Conservation (phyloP, 2,888 invertebrate genomes). For the Drosophila prostipennis region DNA sequence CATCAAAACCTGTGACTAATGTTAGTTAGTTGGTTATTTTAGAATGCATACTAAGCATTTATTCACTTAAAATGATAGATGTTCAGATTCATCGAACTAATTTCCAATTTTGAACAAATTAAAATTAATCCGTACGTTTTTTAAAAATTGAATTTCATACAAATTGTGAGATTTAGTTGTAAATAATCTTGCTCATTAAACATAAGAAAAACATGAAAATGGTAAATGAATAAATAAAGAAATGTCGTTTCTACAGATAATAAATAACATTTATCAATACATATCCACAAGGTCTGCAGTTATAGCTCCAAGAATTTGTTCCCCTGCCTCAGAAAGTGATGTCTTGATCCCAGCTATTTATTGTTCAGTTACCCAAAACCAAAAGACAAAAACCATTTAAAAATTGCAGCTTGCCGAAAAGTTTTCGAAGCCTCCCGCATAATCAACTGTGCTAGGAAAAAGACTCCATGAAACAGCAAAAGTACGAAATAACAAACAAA, state of each 20-base stretch:
- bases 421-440: conserved; percentile 61
- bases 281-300: not conserved
- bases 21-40: not conserved
- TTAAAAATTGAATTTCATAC: not conserved
- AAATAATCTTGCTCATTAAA: no score
- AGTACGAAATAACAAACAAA: conserved; percentile 78
- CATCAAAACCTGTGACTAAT: not conserved
- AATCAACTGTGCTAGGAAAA: conserved; percentile 51
- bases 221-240: not conserved
- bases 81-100: not conserved
- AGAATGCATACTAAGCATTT: no score
- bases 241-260: not conserved
- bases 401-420: conserved; percentile 42
- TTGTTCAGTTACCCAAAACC: conserved; percentile 12
- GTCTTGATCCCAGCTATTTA: conserved; percentile 84
- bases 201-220: not conserved
- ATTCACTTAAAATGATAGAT: no score
- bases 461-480: conserved; percentile 55
- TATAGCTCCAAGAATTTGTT: not conserved
- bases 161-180: not conserved
- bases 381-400: conserved; percentile 38
- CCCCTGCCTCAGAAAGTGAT: not conserved
- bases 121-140: no score
- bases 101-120: not conserved
- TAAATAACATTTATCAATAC: not conserved